A percentile compares a stretch with the other conserved stretches of the same genome.
These are phyloP conservation scores for Adoxophyes honmai DNA, from an alignment of 1,140 invertebrate genomes.

Conservation along the genomic window DNA sequence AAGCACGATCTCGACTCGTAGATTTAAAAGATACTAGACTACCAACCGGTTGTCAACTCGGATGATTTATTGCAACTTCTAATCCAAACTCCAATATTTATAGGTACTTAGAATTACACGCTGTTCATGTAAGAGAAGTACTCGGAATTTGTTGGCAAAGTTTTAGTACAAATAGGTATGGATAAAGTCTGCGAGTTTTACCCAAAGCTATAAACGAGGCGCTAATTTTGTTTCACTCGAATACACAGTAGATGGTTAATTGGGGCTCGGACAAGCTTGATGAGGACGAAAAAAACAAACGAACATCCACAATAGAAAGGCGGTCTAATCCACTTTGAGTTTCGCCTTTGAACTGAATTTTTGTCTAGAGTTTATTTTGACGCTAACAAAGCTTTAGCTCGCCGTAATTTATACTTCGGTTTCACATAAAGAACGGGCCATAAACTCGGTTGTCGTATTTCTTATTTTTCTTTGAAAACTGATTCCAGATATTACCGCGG, in stretches of 20 bases:
- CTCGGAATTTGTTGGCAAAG: no score
- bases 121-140: no score
- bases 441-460: constrained; percentile 61
- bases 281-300: constrained; percentile 4
- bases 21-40: constrained; percentile 37
- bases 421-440: constrained; percentile 55
- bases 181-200: no score
- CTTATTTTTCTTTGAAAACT: constrained; percentile 66
- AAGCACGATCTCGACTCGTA: constrained; percentile 41
- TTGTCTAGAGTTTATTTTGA: constrained; percentile 19
- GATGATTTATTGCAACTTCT: constrained; percentile 2
- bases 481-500: constrained; percentile 53
- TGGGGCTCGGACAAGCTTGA: not conserved
- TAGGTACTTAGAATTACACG: no score
- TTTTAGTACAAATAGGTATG: no score
- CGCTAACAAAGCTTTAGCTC: constrained; percentile 59
- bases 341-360: constrained; percentile 9
- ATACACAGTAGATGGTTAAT: not conserved
- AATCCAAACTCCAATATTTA: not conserved
- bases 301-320: not conserved
- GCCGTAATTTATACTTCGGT: constrained; percentile 40
- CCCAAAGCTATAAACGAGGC: not conserved
- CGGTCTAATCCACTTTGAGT: constrained; percentile 3
- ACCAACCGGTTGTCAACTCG: constrained; percentile 3
- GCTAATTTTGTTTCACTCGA: not conserved